Percentiles rank a stretch among this genome's conserved stretches.
Evolutionary conservation across 2,888 invertebrate genomes (phyloP).

Genomic region (Monoplex corrugatus): DNA sequence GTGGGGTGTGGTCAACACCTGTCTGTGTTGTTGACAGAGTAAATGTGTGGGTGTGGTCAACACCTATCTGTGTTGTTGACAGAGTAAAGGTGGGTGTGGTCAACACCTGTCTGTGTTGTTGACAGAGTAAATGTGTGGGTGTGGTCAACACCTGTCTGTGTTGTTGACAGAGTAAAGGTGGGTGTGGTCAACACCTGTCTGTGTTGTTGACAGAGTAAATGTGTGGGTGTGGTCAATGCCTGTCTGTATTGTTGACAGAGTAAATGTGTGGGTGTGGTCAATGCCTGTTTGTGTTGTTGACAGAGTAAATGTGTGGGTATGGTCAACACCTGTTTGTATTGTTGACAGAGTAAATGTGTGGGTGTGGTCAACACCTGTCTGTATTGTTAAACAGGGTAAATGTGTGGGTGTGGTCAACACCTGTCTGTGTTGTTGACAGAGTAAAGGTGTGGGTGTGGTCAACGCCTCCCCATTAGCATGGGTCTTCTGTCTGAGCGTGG

Average conservation of each 20-base stretch:
- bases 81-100: not conserved
- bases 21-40: not conserved
- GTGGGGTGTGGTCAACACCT: not conserved
- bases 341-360: not conserved
- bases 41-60: not conserved
- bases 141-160: constrained; percentile 93
- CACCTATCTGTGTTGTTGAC: not conserved
- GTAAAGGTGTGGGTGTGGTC: constrained; percentile 89
- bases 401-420: not conserved
- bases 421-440: constrained; percentile 82
- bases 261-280: not conserved
- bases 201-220: no score
- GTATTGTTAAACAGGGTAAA: not conserved
- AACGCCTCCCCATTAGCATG: constrained; percentile 92
- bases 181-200: no score
- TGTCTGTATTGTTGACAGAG: not conserved
- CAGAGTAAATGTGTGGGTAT: no score
- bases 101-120: no score
- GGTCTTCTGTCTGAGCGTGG: constrained; percentile 90
- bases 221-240: not conserved
- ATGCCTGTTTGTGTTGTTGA: no score
- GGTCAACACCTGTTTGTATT: not conserved
- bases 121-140: constrained; percentile 88
- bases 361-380: not conserved
- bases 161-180: no score